Percentiles rank a stretch among this genome's conserved stretches.
Evolutionary conservation across 37 sponge, comb jelly and placozoan species (phyloP).

Genomic region (Ephydatia muelleri): DNA sequence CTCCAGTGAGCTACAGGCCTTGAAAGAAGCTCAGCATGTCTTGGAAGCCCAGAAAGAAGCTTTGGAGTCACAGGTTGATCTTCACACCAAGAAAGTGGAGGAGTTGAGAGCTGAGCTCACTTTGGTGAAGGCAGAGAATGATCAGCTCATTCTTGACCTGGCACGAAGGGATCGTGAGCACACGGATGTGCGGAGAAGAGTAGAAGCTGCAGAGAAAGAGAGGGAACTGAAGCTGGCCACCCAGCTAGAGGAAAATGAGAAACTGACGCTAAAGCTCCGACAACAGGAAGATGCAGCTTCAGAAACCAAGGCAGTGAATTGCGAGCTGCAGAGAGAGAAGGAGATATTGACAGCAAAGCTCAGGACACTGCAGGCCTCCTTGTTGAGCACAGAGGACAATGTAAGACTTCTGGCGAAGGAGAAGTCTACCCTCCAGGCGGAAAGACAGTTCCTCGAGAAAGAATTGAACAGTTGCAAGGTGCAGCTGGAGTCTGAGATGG

Average conservation of each 20-base stretch:
- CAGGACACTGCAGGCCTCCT: constrained; percentile 16
- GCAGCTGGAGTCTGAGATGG: constrained; percentile 10
- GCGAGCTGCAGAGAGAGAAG: constrained; percentile 41
- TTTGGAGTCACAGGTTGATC: neutral
- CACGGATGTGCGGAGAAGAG: neutral
- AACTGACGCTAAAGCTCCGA: constrained; percentile 11
- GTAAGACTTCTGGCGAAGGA: constrained; percentile 24
- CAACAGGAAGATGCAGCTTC: constrained; percentile 10
- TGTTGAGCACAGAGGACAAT: too few species aligned
- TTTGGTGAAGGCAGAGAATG: neutral
- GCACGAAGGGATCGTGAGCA: neutral
- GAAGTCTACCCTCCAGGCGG: neutral
- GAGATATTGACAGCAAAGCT: constrained; percentile 9
- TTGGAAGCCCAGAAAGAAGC: neutral
- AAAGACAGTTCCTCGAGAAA: neutral
- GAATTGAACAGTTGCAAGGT: constrained; percentile 13
- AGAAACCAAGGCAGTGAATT: neutral
- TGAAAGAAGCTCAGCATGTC: neutral
- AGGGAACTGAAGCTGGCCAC: neutral
- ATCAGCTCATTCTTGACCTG: constrained; percentile 6
- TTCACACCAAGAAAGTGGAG: neutral
- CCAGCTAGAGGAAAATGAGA: neutral
- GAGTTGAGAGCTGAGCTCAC: constrained; percentile 8
- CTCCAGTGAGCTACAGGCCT: neutral
- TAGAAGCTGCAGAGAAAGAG: constrained; percentile 11